phyloP scores from a whole-genome alignment of 2,797 vertebrate genomes.

The Ctenopoma kingsleyae region DNA sequence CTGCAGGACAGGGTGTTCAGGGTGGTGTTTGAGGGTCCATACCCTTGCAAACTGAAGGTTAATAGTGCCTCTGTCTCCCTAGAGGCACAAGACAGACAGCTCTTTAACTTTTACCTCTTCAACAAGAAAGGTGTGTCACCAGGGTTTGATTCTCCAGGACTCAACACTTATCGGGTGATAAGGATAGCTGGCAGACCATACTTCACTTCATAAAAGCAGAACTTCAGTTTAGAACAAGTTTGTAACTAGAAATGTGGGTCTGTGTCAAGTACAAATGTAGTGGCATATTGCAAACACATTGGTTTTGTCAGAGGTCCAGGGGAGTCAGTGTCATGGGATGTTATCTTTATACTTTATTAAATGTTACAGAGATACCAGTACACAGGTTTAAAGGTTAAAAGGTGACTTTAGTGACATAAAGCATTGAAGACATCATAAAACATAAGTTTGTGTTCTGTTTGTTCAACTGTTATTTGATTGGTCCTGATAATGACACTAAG shows the following conservation, averaged over 20 bases:
- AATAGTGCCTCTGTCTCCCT: constrained; percentile 89
- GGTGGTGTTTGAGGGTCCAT: constrained; percentile 90
- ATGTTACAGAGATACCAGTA: no score
- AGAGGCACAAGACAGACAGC: constrained; percentile 91
- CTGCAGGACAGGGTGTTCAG: constrained; percentile 90
- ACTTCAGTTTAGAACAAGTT: background rate
- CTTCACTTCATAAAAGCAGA: constrained; percentile 72
- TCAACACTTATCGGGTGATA: constrained; percentile 91
- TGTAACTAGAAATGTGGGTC: background rate
- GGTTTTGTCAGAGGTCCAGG: no score
- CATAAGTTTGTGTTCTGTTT: no score
- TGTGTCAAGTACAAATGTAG: no score
- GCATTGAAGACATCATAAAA: no score
- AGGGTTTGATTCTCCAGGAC: constrained; percentile 91
- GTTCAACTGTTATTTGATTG: no score
- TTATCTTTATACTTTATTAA: no score
- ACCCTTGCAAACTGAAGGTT: constrained; percentile 89
- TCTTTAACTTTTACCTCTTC: constrained; percentile 90
- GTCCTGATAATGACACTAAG: no score
- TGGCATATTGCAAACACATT: no score
- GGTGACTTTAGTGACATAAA: no score
- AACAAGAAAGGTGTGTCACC: constrained; percentile 87
- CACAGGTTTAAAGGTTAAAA: no score
- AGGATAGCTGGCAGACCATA: constrained; percentile 84
- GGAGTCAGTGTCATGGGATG: no score